Base-by-base conservation (phyloP, 2,113 vertebrate species). In the Xyrauchen texanus region DNA sequence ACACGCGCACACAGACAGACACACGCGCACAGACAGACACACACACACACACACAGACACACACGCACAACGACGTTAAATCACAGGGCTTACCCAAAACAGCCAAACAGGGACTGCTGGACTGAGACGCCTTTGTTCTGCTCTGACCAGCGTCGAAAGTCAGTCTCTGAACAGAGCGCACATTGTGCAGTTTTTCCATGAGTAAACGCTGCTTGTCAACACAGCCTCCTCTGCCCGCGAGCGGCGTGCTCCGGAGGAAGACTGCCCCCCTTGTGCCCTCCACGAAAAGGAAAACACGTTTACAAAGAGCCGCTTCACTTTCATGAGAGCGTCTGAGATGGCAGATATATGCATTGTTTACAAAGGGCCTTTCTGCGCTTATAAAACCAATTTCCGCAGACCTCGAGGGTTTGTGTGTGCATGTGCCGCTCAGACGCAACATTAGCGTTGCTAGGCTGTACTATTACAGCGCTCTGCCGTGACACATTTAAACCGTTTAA, bases 181-280 rank as follows among this genome's bases (percentile, higher is more conserved):
- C 91, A 93, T 93, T 94, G 93, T 93, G 87, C 57, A 21, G 83
- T 92, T 80, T 93, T 94, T 93, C 93, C 93, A 92, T 93, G 93
- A 93, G 92, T 93, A 93, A 34, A 93, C 91, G 80, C 60, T 86
- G 88, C 91, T 84, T 92, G 92, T 93, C 92, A 93, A 92, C 91
- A 92, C 87, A 34, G 21, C 21, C 21, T 34, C 21, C 21, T 34
- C 21, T 34, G 21, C 21, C 21, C 21, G 21, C 21, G 84, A 78
- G 87, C 47, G 80, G 83, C 85, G 21, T 3, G 21, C 21, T 77
- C 85, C 10, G 51, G 77, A 71, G 57, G 85, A 90, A 93, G 86
- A 91, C 88, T 91, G 85, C 15, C n/a, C 67, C 89, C 86, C 89
- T 91, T 92, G 90, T 90, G 80, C 84, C 81, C 68, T 5, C 75